phyloP scores from a whole-genome alignment of 2,797 vertebrate species.

The Taeniopygia guttata region DNA sequence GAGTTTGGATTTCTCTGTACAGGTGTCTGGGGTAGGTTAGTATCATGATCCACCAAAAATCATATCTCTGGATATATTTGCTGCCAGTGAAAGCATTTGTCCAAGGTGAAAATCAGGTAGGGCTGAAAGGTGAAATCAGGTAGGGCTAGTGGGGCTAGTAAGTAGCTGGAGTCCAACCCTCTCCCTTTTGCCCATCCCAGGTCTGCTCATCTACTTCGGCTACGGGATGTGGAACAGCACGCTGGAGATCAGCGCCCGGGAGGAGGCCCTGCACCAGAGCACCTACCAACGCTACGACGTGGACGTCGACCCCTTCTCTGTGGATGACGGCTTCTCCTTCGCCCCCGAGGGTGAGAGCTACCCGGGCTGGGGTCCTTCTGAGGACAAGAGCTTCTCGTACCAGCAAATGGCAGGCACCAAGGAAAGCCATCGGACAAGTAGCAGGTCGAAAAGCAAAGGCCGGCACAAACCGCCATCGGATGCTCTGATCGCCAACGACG shows the following conservation, averaged over 20 bases:
- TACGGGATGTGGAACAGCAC: slow-evolving; percentile 98
- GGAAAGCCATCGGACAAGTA: slow-evolving; percentile 72
- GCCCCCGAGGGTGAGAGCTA: slow-evolving; percentile 77
- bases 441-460: slow-evolving; percentile 85
- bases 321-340: slow-evolving; percentile 75
- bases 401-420: slow-evolving; percentile 80
- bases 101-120: not conserved
- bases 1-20: not conserved
- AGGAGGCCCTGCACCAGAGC: slow-evolving; percentile 90
- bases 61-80: slow-evolving; percentile 17
- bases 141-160: accelerated
- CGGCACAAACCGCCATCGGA: slow-evolving; percentile 81
- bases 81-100: not conserved
- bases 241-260: slow-evolving; percentile 86
- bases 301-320: slow-evolving; percentile 85
- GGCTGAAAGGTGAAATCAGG: not conserved
- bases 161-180: not conserved
- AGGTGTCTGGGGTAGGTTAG: slow-evolving; percentile 11
- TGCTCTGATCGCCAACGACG: slow-evolving; percentile 89
- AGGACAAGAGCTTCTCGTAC: slow-evolving; percentile 82
- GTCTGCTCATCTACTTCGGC: slow-evolving; percentile 91
- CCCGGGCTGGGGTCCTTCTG: slow-evolving; percentile 82
- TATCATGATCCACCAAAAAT: not conserved
- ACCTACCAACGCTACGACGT: slow-evolving; percentile 92
- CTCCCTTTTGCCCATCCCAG: slow-evolving; percentile 62